Base-by-base conservation (phyloP, 2,888 invertebrate species). In the Clanis bilineata region DNA sequence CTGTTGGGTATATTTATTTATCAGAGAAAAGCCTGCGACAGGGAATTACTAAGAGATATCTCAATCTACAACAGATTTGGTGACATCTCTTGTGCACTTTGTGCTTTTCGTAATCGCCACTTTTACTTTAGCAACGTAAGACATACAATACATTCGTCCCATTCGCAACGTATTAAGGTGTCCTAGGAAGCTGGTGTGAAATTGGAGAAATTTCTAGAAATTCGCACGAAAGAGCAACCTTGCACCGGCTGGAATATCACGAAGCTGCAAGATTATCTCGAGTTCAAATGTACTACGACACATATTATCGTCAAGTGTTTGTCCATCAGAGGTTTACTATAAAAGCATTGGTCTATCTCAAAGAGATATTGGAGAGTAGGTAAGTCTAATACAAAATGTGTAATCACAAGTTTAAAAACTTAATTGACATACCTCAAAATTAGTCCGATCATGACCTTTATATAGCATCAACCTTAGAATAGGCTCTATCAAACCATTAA, bases 121-220 rank as follows among this genome's bases (percentile, higher is more conserved):
- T 51, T 18, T 7, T 32, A 51, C 51, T 32, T 51, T 32, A 51
- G 47, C 47, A 23, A 47, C 47, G 47, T 51, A 10, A 51, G 51
- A 51, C 28, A 32, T 32, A 51, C 51, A 32, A 32, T 32, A 51
- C 51, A 32, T 51, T 32, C 32, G 18, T 4, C 51, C 51, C 32
- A 32, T 51, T 51, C 32, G 28, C 28, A 32, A 51, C 32, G 15
- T 32, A 32, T 51, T 28, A 51, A 51, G 51, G 28, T 32, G 32
- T 51, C 18, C 28, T 51, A 51, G 28, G 51, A 21, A 51, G 32
- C 51, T 3, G 32, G 32, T 28, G 32, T 51, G 51, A 51, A 51
- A 51, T 51, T 32, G 51, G 51, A 51, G 51, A 32, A 51, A 18
- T 51, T 18, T 51, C 51, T 51, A 28, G 51, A 51, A 51, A 51